Evolutionary conservation across 2,888 invertebrate species (phyloP), one percentile per base, ranked within the genome.

Genomic region (Cartodere bifasciata): DNA sequence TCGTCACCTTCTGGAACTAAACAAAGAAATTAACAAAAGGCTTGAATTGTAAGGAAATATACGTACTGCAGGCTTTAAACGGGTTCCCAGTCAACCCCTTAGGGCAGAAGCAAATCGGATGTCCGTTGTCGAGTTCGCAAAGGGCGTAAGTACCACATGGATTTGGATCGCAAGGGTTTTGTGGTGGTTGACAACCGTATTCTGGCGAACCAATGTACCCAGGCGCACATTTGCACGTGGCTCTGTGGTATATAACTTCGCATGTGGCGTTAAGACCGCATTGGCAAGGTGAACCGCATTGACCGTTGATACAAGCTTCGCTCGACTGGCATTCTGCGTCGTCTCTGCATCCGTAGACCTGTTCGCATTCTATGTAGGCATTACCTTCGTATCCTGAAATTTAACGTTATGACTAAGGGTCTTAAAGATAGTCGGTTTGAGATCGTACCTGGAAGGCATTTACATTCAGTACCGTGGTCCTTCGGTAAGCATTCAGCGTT

Each of bases 81-180:
- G 90, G 90, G 68, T 90, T 87, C 57, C 90, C 90, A 3, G 87
- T 88, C 39, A 85, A 64, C 38, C 86, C 87, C 57, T 82, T 85
- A 1, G 87, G 87, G 52, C 90, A 90, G 63, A 71, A 84, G 51
- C 90, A 91, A 42, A 88, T 81, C 2, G 88, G 87, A 55, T 78
- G 81, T 29, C 85, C 87, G 46, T 79, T 75, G 46, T 86, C 84
- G 28, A 76, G 69, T 62, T 86, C 85, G 53, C 90, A 91, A 39
- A 81, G 60, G 2, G 90, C 87, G 49, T 82, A 80, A 2, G 68
- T 60, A n/a, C 88, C 88, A 48, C 87, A 88, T n/a, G 87, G 87
- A 58, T 80, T 86, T 13, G 84, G 83, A 38, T 72, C 65, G 48
- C 87, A 88, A 2, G 83, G 83, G 56, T 86, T 78, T 16, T 64